A percentile compares a stretch with the other conserved stretches of the same genome.
Evolutionary conservation across 2,797 vertebrate genomes (phyloP).

Genomic region (Manis pentadactyla): DNA sequence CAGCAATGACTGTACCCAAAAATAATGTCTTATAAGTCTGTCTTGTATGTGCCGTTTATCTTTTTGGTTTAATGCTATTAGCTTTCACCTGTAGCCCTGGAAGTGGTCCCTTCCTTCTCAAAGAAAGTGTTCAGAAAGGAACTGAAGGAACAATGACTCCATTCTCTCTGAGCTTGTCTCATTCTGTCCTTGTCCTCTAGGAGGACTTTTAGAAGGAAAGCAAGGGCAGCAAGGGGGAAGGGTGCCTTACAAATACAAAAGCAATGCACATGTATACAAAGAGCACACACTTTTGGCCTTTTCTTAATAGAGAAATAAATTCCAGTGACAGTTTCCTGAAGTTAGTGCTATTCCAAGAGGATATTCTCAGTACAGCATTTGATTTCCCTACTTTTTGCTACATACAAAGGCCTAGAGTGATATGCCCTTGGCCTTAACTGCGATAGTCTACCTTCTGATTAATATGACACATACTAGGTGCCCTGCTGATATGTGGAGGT

Average conservation of each 20-base stretch:
- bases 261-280: background rate
- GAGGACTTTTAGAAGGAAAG: background rate
- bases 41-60: background rate
- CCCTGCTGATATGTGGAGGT: slow-evolving; percentile 16
- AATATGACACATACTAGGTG: slow-evolving; percentile 63
- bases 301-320: slow-evolving; percentile 77
- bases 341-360: slow-evolving; percentile 45
- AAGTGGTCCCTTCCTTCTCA: slow-evolving; percentile 12
- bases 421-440: slow-evolving; percentile 75
- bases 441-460: slow-evolving; percentile 68
- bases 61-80: background rate
- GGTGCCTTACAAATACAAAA: slow-evolving; percentile 51
- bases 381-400: slow-evolving; percentile 71
- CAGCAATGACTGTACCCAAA: background rate
- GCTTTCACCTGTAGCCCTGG: background rate
- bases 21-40: background rate
- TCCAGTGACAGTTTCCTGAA: slow-evolving; percentile 82
- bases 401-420: slow-evolving; percentile 54
- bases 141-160: slow-evolving; percentile 48
- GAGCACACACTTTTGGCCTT: slow-evolving; percentile 56
- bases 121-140: background rate
- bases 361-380: slow-evolving; percentile 72
- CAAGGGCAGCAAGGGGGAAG: background rate
- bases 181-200: slow-evolving; percentile 13
- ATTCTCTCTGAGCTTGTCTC: slow-evolving; percentile 15